Percentiles rank a stretch among this genome's conserved stretches.
phyloP scores from a whole-genome alignment of 2,797 vertebrate species.

The Poeciliopsis paucimaculata region DNA sequence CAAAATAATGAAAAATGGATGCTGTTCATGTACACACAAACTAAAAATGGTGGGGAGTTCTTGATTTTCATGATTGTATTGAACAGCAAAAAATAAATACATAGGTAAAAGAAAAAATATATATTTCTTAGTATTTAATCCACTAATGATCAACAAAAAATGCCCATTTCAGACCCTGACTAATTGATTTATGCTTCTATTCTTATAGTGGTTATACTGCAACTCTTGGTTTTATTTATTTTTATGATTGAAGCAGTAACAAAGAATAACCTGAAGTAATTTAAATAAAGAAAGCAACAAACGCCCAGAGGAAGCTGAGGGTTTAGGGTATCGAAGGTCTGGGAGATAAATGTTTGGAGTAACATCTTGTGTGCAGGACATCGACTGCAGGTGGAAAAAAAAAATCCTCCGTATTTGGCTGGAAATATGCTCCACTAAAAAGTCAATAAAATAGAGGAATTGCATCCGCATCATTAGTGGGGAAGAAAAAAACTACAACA shows the following conservation, averaged over 20 bases:
- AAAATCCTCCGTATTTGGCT: neutral
- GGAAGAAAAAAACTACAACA: neutral
- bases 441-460: neutral
- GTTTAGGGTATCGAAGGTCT: neutral
- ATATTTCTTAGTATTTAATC: neutral
- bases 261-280: neutral
- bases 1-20: neutral
- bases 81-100: no score
- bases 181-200: neutral
- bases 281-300: neutral
- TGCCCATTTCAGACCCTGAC: neutral
- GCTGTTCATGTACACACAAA: neutral
- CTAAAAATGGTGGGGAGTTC: neutral
- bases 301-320: neutral
- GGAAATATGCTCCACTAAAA: neutral
- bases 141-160: neutral
- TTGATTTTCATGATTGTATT: neutral
- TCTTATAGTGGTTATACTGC: neutral
- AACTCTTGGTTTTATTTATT: neutral
- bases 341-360: neutral
- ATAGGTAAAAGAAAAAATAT: neutral
- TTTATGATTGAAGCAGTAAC: neutral
- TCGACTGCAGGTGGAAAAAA: neutral
- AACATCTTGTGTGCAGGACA: neutral
- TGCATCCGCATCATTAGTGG: neutral